Base-by-base conservation (phyloP, 2,797 vertebrate genomes). In the Cynopterus sphinx region DNA sequence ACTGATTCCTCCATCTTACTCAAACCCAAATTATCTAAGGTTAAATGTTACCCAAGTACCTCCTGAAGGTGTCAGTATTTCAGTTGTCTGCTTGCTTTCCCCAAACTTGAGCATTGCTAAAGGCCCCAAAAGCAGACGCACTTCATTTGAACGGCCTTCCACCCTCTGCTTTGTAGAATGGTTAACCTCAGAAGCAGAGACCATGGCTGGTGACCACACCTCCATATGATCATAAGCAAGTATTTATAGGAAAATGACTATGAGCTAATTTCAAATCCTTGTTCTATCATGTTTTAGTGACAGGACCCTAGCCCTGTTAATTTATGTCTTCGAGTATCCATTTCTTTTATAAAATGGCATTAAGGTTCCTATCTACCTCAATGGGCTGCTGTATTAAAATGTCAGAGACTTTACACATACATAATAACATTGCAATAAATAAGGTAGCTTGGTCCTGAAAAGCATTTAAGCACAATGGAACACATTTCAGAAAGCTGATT, bases 1-100 rank as follows among this genome's bases (percentile, higher is more conserved):
- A 94, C 51, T 53, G 33, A 46, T 96, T 93, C 71, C 53, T 94
- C 57, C 71, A 90, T 97, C 24, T 90, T 74, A 84, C 4, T 43
- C 53, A 94, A 94, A 94, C 86, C 36, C 88, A 93, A 91, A 92
- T 92, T 91, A 94, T 79, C 63, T 87, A 81, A 96, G 84, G 71
- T 39, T 96, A 94, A 96, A 82, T 83, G 15, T 96, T 89, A 63
- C 79, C 86, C 43, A 85, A 84, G 78, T 59, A 86, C 39, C 85
- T 96, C 84, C 49, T 86, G 24, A 91, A 94, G 11, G 53, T 87
- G 49, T 68, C 63, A 59, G 26, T 57, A 79, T 86, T 94, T 94
- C 31, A 71, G 51, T 89, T 83, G 43, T 70, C 51, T 79, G 6
- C 90, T 91, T 87, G 36, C n/a, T 88, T 91, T 92, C 61, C 43